A percentile compares a stretch with the other conserved stretches of the same genome.
Evolutionary conservation across 2,888 invertebrate species (phyloP).

Genomic region (Meloe dianella): DNA sequence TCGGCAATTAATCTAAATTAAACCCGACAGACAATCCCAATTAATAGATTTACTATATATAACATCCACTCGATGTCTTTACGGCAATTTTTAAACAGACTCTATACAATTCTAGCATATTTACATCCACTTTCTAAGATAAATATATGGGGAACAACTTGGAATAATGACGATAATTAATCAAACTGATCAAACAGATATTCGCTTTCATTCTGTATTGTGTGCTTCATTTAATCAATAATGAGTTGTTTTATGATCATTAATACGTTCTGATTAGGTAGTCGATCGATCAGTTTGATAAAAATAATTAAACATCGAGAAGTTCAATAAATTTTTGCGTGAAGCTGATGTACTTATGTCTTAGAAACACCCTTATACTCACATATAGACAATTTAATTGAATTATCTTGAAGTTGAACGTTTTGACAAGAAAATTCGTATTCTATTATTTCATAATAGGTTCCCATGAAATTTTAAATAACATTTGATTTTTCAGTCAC

Average conservation of each 20-base stretch:
- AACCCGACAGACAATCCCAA: slow-evolving; percentile 55
- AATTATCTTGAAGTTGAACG: background rate
- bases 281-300: slow-evolving; percentile 38
- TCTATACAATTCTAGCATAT: slow-evolving; percentile 17
- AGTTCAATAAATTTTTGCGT: background rate
- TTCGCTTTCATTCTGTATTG: slow-evolving; percentile 33
- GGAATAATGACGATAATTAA: slow-evolving; percentile 38
- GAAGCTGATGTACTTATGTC: background rate
- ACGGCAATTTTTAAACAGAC: slow-evolving; percentile 19
- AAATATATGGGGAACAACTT: slow-evolving; percentile 19
- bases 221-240: slow-evolving; percentile 43
- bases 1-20: slow-evolving; percentile 58
- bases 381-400: too few species aligned
- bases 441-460: slow-evolving; percentile 8
- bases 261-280: slow-evolving; percentile 37
- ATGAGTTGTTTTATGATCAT: slow-evolving; percentile 41
- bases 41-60: slow-evolving; percentile 51
- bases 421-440: background rate
- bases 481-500: slow-evolving; percentile 19
- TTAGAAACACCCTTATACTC: background rate
- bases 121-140: slow-evolving; percentile 29
- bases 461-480: slow-evolving; percentile 26
- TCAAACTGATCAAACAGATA: slow-evolving; percentile 28
- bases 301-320: slow-evolving; percentile 13
- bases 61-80: slow-evolving; percentile 32